Evolutionary conservation across 2,113 vertebrate genomes (phyloP).

Genomic region (Sphyrna mokarran): DNA sequence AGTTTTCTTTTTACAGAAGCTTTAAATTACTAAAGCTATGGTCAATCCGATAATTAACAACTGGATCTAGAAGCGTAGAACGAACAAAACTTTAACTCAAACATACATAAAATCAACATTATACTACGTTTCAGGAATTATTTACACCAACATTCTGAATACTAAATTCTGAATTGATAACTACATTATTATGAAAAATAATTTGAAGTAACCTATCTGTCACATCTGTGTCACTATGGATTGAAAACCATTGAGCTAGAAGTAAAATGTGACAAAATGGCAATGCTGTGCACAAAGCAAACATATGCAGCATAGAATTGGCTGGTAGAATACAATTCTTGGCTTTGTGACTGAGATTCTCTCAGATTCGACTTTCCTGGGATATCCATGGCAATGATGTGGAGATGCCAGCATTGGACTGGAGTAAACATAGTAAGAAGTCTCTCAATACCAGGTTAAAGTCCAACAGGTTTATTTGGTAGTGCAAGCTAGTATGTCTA

Average conservation of each 20-base stretch:
- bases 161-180: background rate
- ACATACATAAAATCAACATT: background rate
- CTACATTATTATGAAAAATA: background rate
- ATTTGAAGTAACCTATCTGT: background rate
- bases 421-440: too few relatives aligned
- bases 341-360: background rate
- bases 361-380: background rate
- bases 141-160: background rate
- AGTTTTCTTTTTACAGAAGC: background rate
- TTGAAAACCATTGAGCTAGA: background rate
- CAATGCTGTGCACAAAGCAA: background rate
- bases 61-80: background rate
- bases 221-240: background rate
- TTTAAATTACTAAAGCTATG: background rate
- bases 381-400: background rate
- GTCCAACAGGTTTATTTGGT: too few relatives aligned
- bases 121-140: background rate
- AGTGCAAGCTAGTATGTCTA: too few relatives aligned
- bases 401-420: too few relatives aligned
- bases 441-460: too few relatives aligned
- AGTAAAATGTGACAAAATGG: background rate
- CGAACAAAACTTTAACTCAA: background rate
- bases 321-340: background rate
- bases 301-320: background rate
- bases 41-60: background rate